These are phyloP conservation scores for Cyclophora punctaria DNA, from an alignment of 2,888 invertebrate genomes.

Conservation along the genomic window DNA sequence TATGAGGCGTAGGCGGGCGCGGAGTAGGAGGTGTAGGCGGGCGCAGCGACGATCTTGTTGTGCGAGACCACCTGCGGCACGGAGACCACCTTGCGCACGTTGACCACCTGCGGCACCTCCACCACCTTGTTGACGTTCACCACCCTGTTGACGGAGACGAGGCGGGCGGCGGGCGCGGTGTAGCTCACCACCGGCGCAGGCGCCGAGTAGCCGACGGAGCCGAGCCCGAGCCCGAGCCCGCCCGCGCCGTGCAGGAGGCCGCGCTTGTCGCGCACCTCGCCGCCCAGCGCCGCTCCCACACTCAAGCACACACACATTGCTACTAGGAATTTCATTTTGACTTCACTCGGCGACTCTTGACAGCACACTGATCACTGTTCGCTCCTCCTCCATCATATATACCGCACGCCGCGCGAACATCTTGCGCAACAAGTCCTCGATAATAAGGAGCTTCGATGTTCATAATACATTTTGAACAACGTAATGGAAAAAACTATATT, in stretches of 20 bases:
- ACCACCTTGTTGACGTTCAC: constrained; percentile 29
- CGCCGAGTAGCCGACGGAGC: background rate
- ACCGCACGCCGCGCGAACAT: too few relatives aligned
- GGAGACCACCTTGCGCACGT: constrained; percentile 10
- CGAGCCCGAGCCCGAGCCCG: constrained; percentile 16
- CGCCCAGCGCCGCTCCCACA: constrained; percentile 4
- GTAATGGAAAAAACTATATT: too few relatives aligned
- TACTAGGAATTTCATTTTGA: background rate
- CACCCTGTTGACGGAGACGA: constrained; percentile 26
- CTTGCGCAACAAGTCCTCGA: too few relatives aligned
- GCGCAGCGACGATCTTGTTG: constrained; percentile 28
- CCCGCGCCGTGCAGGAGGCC: constrained; percentile 1
- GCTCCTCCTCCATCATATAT: too few relatives aligned
- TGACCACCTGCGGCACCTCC: constrained; percentile 24
- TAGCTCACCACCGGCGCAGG: background rate
- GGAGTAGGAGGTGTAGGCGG: background rate
- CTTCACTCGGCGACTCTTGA: background rate
- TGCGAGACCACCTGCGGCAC: constrained; percentile 30
- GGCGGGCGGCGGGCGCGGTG: constrained; percentile 21
- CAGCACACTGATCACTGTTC: too few relatives aligned
- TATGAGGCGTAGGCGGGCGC: background rate
- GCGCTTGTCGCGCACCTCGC: constrained; percentile 1
- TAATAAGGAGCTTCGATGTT: too few relatives aligned
- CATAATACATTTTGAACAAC: too few relatives aligned
- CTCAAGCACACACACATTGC: background rate